A percentile compares a stretch with the other conserved stretches of the same genome.
These are phyloP conservation scores for Hirtodrosophila duncani DNA, from an alignment of 2,888 invertebrate species.

Conservation along the genomic window DNA sequence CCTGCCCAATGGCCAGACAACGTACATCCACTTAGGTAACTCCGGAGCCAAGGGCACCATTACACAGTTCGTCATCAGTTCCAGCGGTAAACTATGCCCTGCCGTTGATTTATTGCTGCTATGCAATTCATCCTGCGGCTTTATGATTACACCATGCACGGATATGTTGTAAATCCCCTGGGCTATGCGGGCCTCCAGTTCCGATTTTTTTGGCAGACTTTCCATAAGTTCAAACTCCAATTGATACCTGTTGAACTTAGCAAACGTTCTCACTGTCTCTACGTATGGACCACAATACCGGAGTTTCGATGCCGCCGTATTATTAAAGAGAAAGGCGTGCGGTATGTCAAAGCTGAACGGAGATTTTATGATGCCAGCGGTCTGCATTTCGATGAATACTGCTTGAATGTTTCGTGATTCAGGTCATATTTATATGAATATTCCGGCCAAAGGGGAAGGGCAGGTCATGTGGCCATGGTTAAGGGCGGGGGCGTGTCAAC, in stretches of 20 bases:
- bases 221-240: slow-evolving; percentile 44
- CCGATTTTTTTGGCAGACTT: slow-evolving; percentile 33
- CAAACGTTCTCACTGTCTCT: slow-evolving; percentile 52
- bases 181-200: slow-evolving; percentile 37
- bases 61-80: slow-evolving; percentile 63
- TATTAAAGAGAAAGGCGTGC: slow-evolving; percentile 49
- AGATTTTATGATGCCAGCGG: slow-evolving; percentile 25
- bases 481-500: too few species aligned
- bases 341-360: slow-evolving; percentile 58
- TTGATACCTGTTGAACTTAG: slow-evolving; percentile 38
- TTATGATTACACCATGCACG: slow-evolving; percentile 42
- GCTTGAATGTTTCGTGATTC: slow-evolving; percentile 13
- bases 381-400: slow-evolving; percentile 39
- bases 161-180: slow-evolving; percentile 56
- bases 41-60: slow-evolving; percentile 75
- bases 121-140: slow-evolving; percentile 7
- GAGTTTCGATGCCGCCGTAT: neutral
- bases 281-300: slow-evolving; percentile 52
- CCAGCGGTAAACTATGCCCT: slow-evolving; percentile 68
- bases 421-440: slow-evolving; percentile 49
- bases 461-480: too few species aligned
- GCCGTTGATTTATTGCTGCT: neutral
- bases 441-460: too few species aligned
- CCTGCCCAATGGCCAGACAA: slow-evolving; percentile 68
- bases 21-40: slow-evolving; percentile 71